Conservation (phyloP, 2,888 invertebrate genomes). For the Drosophila antonietae region DNA sequence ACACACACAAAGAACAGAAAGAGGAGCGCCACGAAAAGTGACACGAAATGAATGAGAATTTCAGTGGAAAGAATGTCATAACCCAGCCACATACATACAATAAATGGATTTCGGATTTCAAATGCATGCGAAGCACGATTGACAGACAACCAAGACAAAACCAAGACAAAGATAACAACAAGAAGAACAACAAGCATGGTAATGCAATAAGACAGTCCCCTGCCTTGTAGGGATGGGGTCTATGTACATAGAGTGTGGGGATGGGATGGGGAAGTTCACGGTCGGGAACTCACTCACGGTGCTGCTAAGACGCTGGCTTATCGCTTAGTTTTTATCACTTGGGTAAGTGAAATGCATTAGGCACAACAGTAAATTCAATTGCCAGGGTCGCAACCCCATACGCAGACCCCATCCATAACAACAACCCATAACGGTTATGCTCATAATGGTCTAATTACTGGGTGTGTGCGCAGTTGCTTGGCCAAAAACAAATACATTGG, state of each 20-base stretch:
- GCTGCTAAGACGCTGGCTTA: constrained; percentile 38
- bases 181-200: constrained; percentile 29
- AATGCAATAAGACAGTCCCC: constrained; percentile 67
- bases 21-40: constrained; percentile 53
- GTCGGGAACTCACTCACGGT: constrained; percentile 29
- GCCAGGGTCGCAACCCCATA: constrained; percentile 29
- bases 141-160: constrained; percentile 37
- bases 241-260: not conserved
- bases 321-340: constrained; percentile 56
- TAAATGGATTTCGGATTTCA: constrained; percentile 28
- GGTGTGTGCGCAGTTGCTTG: not conserved
- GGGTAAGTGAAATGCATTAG: constrained; percentile 62
- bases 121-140: constrained; percentile 64
- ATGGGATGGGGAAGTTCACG: not conserved
- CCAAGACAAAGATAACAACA: constrained; percentile 9
- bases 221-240: constrained; percentile 1
- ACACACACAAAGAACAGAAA: constrained; percentile 28
- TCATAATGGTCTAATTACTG: constrained; percentile 54
- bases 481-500: not conserved
- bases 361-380: constrained; percentile 58
- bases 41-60: constrained; percentile 56
- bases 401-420: constrained; percentile 1
- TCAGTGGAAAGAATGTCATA: constrained; percentile 43
- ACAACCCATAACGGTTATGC: constrained; percentile 38
- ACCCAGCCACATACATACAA: constrained; percentile 9